Evolutionary conservation across 2,888 invertebrate species (phyloP).

Genomic region (Allophyes oxyacanthae): DNA sequence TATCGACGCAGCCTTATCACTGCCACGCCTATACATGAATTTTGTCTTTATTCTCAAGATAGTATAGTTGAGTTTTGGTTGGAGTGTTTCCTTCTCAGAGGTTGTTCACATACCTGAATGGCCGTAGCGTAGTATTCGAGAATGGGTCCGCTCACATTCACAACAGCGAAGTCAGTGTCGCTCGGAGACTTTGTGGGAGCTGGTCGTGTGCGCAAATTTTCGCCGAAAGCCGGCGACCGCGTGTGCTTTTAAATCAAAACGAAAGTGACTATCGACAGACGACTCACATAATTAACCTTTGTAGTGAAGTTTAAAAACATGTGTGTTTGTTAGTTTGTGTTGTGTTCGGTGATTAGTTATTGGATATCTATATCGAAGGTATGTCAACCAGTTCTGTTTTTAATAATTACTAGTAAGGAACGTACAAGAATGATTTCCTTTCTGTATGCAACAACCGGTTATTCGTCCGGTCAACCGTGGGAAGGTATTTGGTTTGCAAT

Average conservation of each 20-base stretch:
- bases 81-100: constrained; percentile 67
- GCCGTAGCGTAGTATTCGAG: constrained; percentile 85
- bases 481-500: constrained; percentile 80
- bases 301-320: constrained; percentile 77
- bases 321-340: constrained; percentile 68
- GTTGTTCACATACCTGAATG: constrained; percentile 87
- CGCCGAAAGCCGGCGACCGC: constrained; percentile 66
- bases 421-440: constrained; percentile 81
- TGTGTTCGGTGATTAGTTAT: constrained; percentile 57
- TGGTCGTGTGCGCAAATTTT: constrained; percentile 45
- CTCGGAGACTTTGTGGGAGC: constrained; percentile 54
- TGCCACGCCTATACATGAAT: constrained; percentile 60
- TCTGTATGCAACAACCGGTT: constrained; percentile 85
- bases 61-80: constrained; percentile 71
- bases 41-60: constrained; percentile 60
- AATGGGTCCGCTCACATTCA: constrained; percentile 79
- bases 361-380: constrained; percentile 72
- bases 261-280: constrained; percentile 61
- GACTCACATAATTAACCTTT: constrained; percentile 74
- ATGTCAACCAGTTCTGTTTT: constrained; percentile 70
- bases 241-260: constrained; percentile 65
- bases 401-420: constrained; percentile 69
- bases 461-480: constrained; percentile 84
- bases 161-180: constrained; percentile 72
- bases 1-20: constrained; percentile 88